A percentile compares a stretch with the other conserved stretches of the same genome.
phyloP scores from a whole-genome alignment of 2,113 vertebrate genomes.

The Pachyramphus minor region DNA sequence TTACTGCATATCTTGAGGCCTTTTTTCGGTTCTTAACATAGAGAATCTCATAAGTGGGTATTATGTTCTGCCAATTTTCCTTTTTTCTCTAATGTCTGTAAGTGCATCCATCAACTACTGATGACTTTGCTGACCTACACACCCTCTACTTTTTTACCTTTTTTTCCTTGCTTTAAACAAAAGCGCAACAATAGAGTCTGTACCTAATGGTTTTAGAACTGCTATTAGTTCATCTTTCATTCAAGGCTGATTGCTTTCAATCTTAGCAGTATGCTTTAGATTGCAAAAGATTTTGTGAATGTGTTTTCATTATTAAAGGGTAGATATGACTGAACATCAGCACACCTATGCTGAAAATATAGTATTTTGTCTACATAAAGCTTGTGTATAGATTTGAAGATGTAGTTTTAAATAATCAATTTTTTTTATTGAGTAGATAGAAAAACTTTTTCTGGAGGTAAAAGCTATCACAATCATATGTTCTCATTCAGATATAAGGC shows the following conservation, averaged over 20 bases:
- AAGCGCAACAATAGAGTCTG: constrained; percentile 1
- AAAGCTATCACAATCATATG: background rate
- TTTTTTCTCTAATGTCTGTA: background rate
- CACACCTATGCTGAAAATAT: background rate
- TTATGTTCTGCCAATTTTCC: constrained; percentile 18
- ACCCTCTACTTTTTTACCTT: background rate
- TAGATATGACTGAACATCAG: background rate
- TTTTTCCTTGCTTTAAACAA: constrained; percentile 20
- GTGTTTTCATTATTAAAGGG: background rate
- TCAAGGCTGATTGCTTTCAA: constrained; percentile 38
- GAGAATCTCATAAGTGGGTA: background rate
- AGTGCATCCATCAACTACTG: constrained; percentile 38
- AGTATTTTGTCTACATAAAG: background rate
- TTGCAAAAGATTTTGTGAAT: background rate
- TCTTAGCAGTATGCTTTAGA: background rate
- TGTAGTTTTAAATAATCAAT: background rate
- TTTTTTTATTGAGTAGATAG: background rate
- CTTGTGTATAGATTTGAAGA: background rate
- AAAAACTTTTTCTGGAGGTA: background rate
- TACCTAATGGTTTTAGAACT: constrained; percentile 33
- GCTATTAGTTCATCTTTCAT: constrained; percentile 36
- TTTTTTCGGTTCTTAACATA: background rate
- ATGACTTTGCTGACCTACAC: constrained; percentile 47
- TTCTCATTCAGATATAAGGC: background rate
- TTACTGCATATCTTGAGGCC: background rate